Percentiles rank a stretch among this genome's conserved stretches.
phyloP scores from a whole-genome alignment of 2,797 vertebrate species.

The Selene dorsalis region DNA sequence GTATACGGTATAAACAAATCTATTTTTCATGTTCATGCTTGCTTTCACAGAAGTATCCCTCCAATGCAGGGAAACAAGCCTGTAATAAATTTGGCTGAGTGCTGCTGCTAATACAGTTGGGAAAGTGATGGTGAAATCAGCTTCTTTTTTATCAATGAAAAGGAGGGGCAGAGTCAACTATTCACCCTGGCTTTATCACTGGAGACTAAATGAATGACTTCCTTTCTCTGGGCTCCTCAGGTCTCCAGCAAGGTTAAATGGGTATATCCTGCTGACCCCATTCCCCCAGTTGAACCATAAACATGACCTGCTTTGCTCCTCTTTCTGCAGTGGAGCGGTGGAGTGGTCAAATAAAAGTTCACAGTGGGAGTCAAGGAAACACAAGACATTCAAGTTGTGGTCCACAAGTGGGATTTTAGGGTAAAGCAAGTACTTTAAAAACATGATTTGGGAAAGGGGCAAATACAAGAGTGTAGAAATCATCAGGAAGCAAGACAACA shows the following conservation, averaged over 20 bases:
- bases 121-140: constrained; percentile 45
- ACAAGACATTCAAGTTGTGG: background rate
- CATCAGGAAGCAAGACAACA: constrained; percentile 37
- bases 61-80: constrained; percentile 46
- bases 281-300: constrained; percentile 59
- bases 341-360: constrained; percentile 28
- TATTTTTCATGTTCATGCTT: constrained; percentile 74
- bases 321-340: constrained; percentile 4
- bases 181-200: constrained; percentile 54
- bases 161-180: constrained; percentile 45
- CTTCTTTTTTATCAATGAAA: constrained; percentile 46
- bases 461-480: constrained; percentile 20
- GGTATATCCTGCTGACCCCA: constrained; percentile 69
- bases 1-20: constrained; percentile 80
- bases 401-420: background rate
- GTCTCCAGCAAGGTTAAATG: constrained; percentile 67
- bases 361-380: constrained; percentile 3
- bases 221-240: constrained; percentile 60
- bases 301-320: constrained; percentile 51
- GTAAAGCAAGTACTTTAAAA: constrained; percentile 1
- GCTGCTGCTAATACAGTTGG: constrained; percentile 30
- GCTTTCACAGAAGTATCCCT: constrained; percentile 74
- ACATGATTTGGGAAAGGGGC: background rate
- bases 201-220: constrained; percentile 74
- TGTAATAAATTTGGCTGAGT: constrained; percentile 59